A percentile compares a stretch with the other conserved stretches of the same genome.
phyloP scores from a whole-genome alignment of 2,113 vertebrate genomes.

The Rhagologus leucostigma region DNA sequence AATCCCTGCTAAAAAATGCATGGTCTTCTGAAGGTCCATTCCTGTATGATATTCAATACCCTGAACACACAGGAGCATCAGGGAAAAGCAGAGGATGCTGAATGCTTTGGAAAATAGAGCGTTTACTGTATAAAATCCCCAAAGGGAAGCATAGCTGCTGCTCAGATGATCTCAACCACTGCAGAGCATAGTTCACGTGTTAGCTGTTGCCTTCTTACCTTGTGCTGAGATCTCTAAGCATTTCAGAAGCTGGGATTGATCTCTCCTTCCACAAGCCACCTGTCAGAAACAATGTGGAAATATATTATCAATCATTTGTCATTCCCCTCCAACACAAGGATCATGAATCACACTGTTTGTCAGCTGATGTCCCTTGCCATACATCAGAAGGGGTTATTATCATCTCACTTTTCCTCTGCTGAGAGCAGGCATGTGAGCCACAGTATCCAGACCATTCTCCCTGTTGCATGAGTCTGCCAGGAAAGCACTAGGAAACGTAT shows the following conservation, averaged over 20 bases:
- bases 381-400: background rate
- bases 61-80: background rate
- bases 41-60: background rate
- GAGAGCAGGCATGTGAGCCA: background rate
- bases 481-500: background rate
- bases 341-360: background rate
- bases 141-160: background rate
- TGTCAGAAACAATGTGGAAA: slow-evolving; percentile 2
- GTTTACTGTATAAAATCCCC: background rate
- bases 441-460: background rate
- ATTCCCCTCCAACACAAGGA: background rate
- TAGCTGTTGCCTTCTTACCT: background rate
- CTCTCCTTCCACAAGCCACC: background rate
- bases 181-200: background rate
- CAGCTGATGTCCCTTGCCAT: background rate
- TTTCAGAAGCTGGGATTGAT: background rate
- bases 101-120: background rate
- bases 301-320: slow-evolving; percentile 24
- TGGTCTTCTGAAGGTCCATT: background rate
- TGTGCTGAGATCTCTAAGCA: background rate
- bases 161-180: background rate
- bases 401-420: background rate
- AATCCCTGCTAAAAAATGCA: slow-evolving; percentile 29
- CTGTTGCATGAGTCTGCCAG: background rate
- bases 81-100: background rate